Conservation (phyloP, 2,113 vertebrate species). For the Carassius gibelio region DNA sequence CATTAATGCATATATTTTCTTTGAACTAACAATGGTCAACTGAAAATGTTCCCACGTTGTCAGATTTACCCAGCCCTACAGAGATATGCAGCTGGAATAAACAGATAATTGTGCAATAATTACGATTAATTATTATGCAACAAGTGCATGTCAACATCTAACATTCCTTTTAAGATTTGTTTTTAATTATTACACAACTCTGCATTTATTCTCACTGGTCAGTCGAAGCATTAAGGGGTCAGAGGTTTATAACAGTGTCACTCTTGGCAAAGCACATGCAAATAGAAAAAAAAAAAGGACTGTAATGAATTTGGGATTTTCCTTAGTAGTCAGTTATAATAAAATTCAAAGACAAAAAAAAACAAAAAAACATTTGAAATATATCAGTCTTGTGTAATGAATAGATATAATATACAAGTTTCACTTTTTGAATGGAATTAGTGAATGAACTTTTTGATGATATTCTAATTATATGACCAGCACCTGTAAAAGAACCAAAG, state of each 20-base stretch:
- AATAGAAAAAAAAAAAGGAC: no score
- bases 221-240: not conserved
- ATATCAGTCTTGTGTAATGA: no score
- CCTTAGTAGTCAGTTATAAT: no score
- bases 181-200: not conserved
- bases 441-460: no score
- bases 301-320: no score
- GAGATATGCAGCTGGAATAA: constrained; percentile 8
- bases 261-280: no score
- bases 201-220: not conserved
- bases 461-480: no score
- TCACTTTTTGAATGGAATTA: no score
- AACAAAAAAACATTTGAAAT: no score
- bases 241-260: not conserved
- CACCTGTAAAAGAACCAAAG: no score
- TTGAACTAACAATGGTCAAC: not conserved
- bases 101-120: not conserved
- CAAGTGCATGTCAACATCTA: not conserved
- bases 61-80: constrained; percentile 16
- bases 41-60: constrained; percentile 22
- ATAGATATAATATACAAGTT: no score
- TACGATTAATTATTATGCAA: not conserved
- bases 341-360: no score
- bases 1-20: not conserved
- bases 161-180: not conserved